A percentile compares a stretch with the other conserved stretches of the same genome.
phyloP scores from a whole-genome alignment of 2,888 invertebrate genomes.

The Automeris io region DNA sequence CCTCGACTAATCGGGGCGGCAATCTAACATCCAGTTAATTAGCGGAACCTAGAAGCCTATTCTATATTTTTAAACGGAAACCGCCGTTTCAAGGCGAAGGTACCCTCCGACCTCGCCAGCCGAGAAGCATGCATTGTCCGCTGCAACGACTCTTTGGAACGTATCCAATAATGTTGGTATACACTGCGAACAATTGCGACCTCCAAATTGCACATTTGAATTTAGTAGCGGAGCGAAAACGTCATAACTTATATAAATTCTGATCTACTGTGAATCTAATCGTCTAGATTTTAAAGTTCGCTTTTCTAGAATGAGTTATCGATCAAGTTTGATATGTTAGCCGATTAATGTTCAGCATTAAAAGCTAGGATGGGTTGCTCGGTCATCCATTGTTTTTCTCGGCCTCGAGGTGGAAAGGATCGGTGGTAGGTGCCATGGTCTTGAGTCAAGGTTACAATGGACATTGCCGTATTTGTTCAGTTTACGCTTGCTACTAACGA shows the following conservation, averaged over 20 bases:
- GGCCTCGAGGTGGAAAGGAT: constrained; percentile 67
- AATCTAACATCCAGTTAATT: constrained; percentile 22
- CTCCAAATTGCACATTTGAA: constrained; percentile 74
- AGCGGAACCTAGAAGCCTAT: constrained; percentile 17
- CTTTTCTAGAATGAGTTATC: constrained; percentile 12
- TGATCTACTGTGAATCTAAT: constrained; percentile 15
- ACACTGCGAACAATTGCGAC: constrained; percentile 54
- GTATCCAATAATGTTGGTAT: constrained; percentile 73
- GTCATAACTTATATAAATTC: constrained; percentile 20
- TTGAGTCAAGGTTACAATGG: constrained; percentile 61
- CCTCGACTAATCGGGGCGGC: constrained; percentile 3
- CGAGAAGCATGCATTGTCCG: constrained; percentile 73
- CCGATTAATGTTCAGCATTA: constrained; percentile 50
- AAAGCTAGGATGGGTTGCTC: constrained; percentile 57
- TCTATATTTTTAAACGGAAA: constrained; percentile 42
- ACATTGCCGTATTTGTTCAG: constrained; percentile 26
- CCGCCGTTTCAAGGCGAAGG: constrained; percentile 48
- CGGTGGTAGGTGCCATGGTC: constrained; percentile 52
- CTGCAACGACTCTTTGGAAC: constrained; percentile 58
- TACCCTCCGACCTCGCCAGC: constrained; percentile 46
- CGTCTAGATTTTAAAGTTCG: constrained; percentile 7
- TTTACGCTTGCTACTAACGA: constrained; percentile 7
- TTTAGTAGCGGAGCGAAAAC: constrained; percentile 27
- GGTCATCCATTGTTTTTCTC: constrained; percentile 49
- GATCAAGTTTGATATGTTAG: constrained; percentile 34